Base-by-base conservation (phyloP, 2,888 invertebrate species). In the Galeopsomyia nigrocyanea region DNA sequence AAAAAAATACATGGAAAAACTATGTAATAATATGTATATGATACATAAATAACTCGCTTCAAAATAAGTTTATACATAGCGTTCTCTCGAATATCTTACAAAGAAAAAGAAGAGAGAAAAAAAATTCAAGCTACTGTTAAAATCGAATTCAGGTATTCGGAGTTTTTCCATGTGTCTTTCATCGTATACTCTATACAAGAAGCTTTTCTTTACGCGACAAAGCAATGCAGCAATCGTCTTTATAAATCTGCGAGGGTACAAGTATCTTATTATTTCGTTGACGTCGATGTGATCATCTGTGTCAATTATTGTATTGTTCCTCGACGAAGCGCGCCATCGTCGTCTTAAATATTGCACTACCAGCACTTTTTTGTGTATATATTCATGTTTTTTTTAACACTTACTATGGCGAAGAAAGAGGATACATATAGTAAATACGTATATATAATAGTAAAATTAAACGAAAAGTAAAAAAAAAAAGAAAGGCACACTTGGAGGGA, bases 311-410 rank as follows among this genome's bases (percentile, higher is more conserved):
- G 39, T 57, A n/a, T 56, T 22, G 17, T 56, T 19, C 49, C 47
- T 16, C 46, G 47, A 39, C 9, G 26, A 47, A 47, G 22, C 21
- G 55, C 58, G n/a, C 31, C 17, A 26, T 22, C 19, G 39, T 63
- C 50, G 26, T 57, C 10, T 77, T 74, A 73, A 68, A 73, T 81
- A 82, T 80, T 82, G 82, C 81, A 81, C 81, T 81, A 78, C 80
- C 80, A 81, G 81, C 79, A 80, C 81, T 80, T 64, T 46, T 75
- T 58, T 21, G 50, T 22, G 50, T 14, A 26, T 26, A 26, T 26
- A 26, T 19, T 16, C 49, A 19, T 50, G 16, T 46, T 57, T 50
- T 58, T 0, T 58, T 47, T 26, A 26, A 22, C 69, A 57, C 73
- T 75, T 76, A 72, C n/a, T 75, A 68, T 71, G 71, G 71, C 71